phyloP scores from a whole-genome alignment of 2,797 vertebrate genomes.

The Chloroceryle inda region DNA sequence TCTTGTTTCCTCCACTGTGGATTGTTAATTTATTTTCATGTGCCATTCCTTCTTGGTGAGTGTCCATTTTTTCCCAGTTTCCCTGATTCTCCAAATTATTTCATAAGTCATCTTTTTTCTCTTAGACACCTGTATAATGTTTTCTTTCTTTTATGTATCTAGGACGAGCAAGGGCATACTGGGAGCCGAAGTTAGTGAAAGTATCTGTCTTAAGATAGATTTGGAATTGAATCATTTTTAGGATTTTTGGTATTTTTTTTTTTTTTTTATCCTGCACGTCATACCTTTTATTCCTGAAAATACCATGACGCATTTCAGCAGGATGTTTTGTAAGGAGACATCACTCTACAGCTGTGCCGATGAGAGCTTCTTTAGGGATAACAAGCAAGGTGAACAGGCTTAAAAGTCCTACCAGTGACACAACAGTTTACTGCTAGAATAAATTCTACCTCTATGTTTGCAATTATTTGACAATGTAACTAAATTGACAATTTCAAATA shows the following conservation, averaged over 20 bases:
- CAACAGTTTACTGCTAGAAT: background rate
- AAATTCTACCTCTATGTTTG: background rate
- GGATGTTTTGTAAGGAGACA: background rate
- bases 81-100: background rate
- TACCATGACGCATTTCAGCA: background rate
- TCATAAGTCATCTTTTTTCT: background rate
- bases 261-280: background rate
- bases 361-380: background rate
- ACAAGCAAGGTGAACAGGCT: background rate
- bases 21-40: background rate
- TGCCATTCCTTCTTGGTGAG: background rate
- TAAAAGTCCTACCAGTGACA: background rate
- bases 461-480: background rate
- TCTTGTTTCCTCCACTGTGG: background rate
- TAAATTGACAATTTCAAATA: background rate
- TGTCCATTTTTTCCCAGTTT: background rate
- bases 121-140: background rate
- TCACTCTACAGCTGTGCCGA: background rate
- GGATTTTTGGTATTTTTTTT: background rate
- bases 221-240: background rate
- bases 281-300: background rate
- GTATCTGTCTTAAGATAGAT: background rate
- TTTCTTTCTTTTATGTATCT: background rate
- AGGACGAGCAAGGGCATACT: background rate
- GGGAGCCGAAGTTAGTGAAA: background rate